phyloP scores from a whole-genome alignment of 2,888 invertebrate genomes.

The Campopleginae sp. region DNA sequence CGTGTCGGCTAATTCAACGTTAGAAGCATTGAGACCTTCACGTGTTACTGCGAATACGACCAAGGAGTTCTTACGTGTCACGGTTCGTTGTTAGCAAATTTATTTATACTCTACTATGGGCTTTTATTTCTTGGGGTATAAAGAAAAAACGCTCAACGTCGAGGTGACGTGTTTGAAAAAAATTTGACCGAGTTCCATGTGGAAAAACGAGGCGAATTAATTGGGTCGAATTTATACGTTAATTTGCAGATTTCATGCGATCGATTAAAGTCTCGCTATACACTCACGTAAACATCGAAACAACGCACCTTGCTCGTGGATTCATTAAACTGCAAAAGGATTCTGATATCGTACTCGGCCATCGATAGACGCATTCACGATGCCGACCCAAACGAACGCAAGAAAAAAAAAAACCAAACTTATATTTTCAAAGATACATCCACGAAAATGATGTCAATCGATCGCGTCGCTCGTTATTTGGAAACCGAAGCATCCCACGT shows the following conservation, averaged over 20 bases:
- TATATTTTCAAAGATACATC: no score
- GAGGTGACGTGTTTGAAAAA: neutral
- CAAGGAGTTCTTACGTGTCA: slow-evolving; percentile 44
- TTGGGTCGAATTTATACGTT: neutral
- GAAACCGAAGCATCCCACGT: no score
- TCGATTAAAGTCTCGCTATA: neutral
- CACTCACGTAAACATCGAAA: neutral
- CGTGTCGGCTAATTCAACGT: neutral
- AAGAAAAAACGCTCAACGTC: neutral
- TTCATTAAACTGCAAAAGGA: no score
- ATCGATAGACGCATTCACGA: no score
- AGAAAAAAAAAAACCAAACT: no score
- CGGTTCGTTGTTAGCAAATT: slow-evolving; percentile 52
- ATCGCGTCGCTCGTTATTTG: no score
- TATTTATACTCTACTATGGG: slow-evolving; percentile 53
- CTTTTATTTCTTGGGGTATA: neutral
- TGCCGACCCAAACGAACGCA: no score
- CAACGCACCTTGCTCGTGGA: no score
- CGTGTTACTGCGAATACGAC: slow-evolving; percentile 18
- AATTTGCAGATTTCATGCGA: neutral
- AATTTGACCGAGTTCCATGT: neutral
- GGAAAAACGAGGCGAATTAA: neutral
- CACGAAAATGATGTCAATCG: no score
- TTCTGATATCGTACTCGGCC: no score
- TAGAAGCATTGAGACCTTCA: slow-evolving; percentile 5